These are phyloP conservation scores for Heterohyrax brucei DNA, from an alignment of 2,797 vertebrate species.

Conservation along the genomic window DNA sequence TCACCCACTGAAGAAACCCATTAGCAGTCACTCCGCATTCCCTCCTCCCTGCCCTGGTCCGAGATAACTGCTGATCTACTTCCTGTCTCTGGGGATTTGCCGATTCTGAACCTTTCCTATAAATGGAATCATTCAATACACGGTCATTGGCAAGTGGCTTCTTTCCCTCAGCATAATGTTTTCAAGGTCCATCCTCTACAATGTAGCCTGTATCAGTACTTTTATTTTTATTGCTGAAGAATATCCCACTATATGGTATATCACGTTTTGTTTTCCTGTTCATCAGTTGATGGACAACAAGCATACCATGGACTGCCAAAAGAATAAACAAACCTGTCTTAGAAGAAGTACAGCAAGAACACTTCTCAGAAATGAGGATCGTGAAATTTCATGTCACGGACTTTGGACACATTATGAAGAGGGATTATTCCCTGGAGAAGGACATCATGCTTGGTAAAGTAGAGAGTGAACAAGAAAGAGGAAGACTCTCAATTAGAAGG, in stretches of 20 bases:
- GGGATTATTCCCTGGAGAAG: no score
- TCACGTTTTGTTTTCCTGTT: neutral
- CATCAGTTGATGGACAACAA: neutral
- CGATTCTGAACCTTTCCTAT: neutral
- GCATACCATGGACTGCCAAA: neutral
- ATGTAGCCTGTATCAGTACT: fast-evolving
- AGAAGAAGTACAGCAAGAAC: no score
- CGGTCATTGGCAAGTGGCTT: neutral
- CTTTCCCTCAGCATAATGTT: neutral
- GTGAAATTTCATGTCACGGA: no score
- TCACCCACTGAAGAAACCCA: neutral
- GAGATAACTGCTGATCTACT: neutral
- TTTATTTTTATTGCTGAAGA: neutral
- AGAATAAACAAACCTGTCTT: no score
- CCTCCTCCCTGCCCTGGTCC: neutral
- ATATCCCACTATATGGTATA: neutral
- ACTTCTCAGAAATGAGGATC: no score
- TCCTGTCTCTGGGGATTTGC: neutral
- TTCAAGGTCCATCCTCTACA: neutral
- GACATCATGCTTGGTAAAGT: no score
- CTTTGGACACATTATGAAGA: no score
- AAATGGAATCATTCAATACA: neutral
- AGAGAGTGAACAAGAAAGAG: no score
- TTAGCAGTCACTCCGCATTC: neutral
- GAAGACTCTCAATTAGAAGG: no score